Evolutionary conservation across 2,888 invertebrate species (phyloP).

Genomic region (Andrena chrysosceles): DNA sequence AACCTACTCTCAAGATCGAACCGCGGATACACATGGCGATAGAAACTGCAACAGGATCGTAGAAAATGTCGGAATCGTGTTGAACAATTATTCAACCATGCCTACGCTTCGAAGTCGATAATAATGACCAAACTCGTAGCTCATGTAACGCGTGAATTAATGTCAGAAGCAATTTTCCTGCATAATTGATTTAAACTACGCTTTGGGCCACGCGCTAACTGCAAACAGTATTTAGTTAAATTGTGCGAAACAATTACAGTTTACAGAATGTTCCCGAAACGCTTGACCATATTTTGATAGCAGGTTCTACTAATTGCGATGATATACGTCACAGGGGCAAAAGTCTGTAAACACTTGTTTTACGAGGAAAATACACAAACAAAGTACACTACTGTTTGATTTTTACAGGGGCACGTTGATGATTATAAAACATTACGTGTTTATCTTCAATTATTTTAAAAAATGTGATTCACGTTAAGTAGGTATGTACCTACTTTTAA

Average conservation of each 20-base stretch:
- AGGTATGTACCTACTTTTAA: too few species aligned
- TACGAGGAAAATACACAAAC: too few species aligned
- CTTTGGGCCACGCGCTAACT: constrained; percentile 36
- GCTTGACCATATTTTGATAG: constrained; percentile 36
- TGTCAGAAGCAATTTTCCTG: constrained; percentile 36
- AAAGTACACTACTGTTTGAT: too few species aligned
- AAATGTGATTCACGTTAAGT: too few species aligned
- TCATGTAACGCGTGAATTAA: constrained; percentile 36
- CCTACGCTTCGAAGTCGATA: constrained; percentile 36
- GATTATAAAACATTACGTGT: background rate
- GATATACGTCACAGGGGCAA: background rate
- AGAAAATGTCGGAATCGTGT: constrained; percentile 29
- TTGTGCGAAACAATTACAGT: constrained; percentile 46
- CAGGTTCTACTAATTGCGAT: background rate
- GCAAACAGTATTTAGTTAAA: constrained; percentile 41
- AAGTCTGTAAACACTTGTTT: background rate
- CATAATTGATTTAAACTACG: constrained; percentile 53
- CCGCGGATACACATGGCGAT: constrained; percentile 17
- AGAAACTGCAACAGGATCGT: constrained; percentile 11
- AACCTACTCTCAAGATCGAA: constrained; percentile 35
- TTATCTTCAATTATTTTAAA: background rate
- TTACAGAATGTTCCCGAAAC: constrained; percentile 11
- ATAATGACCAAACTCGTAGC: constrained; percentile 25
- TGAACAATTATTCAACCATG: constrained; percentile 38
- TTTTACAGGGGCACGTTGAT: background rate